phyloP scores from a whole-genome alignment of 2,113 vertebrate genomes.

The Canis aureus region DNA sequence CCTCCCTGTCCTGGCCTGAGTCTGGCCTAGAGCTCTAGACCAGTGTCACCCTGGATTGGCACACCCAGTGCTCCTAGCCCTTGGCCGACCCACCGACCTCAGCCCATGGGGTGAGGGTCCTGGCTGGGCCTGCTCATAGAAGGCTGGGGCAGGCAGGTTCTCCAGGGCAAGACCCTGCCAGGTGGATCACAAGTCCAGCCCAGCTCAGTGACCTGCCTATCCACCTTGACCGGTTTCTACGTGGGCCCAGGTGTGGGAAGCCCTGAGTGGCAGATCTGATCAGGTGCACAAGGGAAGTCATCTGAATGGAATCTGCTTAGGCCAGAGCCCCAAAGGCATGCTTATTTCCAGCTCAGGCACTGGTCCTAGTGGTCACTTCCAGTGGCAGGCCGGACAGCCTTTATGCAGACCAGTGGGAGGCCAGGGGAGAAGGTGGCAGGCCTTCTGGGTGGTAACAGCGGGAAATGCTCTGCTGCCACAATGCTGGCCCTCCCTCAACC shows the following conservation, averaged over 20 bases:
- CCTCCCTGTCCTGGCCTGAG: slow-evolving; percentile 37
- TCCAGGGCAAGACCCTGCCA: neutral
- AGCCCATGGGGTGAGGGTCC: neutral
- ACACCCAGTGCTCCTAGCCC: neutral
- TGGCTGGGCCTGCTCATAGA: neutral
- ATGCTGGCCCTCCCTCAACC: neutral
- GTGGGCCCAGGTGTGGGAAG: neutral
- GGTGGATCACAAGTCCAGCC: neutral
- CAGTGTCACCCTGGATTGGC: neutral
- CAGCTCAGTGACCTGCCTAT: neutral
- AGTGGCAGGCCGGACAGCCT: neutral
- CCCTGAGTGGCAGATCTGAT: neutral
- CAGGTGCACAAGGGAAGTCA: neutral
- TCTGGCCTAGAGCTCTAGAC: slow-evolving; percentile 31
- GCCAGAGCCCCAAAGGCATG: neutral
- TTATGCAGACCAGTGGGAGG: neutral
- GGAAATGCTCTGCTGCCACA: neutral
- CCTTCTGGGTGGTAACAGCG: no score
- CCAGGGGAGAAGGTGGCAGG: neutral
- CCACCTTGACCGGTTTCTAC: neutral
- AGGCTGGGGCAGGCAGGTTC: neutral
- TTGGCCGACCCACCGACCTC: neutral
- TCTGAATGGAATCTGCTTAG: neutral
- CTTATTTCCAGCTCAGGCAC: neutral
- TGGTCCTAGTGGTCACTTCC: neutral